Conservation (phyloP, 2,797 vertebrate genomes). For the Tenualosa ilisha region DNA sequence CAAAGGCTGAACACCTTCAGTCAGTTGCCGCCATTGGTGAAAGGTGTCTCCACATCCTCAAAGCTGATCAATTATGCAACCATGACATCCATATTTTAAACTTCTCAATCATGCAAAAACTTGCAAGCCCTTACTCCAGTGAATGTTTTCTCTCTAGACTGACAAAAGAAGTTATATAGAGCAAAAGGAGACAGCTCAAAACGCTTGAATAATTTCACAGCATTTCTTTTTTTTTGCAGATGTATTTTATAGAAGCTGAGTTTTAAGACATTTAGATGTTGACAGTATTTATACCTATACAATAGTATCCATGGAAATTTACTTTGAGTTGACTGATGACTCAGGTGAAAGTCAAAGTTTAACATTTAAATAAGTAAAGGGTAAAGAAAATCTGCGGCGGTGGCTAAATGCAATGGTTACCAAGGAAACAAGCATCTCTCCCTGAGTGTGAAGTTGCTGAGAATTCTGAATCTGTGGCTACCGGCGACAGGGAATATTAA, state of each 20-base stretch:
- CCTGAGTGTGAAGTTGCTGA: conserved; percentile 52
- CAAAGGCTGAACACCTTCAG: not conserved
- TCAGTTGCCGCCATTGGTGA: not conserved
- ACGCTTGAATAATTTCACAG: not conserved
- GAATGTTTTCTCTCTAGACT: conserved; percentile 17
- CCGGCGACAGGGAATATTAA: conserved; percentile 45
- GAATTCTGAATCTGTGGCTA: conserved; percentile 43
- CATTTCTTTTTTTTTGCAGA: not conserved
- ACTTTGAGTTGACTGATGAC: not conserved
- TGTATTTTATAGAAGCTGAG: not conserved
- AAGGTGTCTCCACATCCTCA: conserved; percentile 32
- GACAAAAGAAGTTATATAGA: conserved; percentile 20
- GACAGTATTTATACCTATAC: not conserved
- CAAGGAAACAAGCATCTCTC: conserved; percentile 75
- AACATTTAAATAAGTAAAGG: not conserved
- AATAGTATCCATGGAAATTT: not conserved
- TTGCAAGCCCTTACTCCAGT: not conserved
- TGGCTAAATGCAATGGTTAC: conserved; percentile 67
- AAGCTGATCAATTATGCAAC: conserved; percentile 54
- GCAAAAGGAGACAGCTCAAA: not conserved
- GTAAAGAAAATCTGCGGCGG: conserved; percentile 50
- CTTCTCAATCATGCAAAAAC: conserved; percentile 41
- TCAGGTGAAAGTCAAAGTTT: conserved; percentile 10
- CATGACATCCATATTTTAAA: conserved; percentile 44
- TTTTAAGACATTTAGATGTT: not conserved